These are phyloP conservation scores for Onychomys leucogaster DNA, from an alignment of 2,797 vertebrate genomes.

Conservation along the genomic window DNA sequence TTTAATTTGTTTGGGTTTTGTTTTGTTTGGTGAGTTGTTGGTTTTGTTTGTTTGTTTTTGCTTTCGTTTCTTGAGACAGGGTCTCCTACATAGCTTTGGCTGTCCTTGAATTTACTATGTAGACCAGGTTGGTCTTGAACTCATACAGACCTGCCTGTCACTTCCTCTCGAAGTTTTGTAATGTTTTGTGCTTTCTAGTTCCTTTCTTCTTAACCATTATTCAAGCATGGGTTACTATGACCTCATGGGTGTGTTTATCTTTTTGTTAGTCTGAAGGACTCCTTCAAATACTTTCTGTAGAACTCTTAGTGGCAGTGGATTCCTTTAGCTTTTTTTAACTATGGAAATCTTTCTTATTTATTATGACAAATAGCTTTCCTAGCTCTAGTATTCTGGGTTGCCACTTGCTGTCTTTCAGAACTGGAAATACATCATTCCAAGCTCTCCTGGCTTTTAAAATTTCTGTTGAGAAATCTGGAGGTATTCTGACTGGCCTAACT, in stretches of 20 bases:
- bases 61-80: not conserved
- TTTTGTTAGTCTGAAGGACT: not conserved
- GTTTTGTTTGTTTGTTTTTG: not conserved
- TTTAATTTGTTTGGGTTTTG: not conserved
- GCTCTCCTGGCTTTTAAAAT: not conserved
- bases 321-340: not conserved
- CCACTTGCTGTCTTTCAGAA: not conserved
- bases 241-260: not conserved
- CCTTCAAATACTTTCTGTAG: not conserved
- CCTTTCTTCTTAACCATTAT: not conserved
- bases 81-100: not conserved
- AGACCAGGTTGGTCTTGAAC: too few relatives aligned
- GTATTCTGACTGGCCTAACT: not conserved
- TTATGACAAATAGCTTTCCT: not conserved
- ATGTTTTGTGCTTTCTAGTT: not conserved
- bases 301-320: not conserved
- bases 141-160: not conserved
- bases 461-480: not conserved
- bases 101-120: not conserved
- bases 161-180: not conserved
- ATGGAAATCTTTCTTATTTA: not conserved
- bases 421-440: not conserved
- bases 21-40: not conserved
- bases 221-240: not conserved
- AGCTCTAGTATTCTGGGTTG: not conserved